Base-by-base conservation (phyloP, 2,113 vertebrate genomes). In the Trichechus manatus region DNA sequence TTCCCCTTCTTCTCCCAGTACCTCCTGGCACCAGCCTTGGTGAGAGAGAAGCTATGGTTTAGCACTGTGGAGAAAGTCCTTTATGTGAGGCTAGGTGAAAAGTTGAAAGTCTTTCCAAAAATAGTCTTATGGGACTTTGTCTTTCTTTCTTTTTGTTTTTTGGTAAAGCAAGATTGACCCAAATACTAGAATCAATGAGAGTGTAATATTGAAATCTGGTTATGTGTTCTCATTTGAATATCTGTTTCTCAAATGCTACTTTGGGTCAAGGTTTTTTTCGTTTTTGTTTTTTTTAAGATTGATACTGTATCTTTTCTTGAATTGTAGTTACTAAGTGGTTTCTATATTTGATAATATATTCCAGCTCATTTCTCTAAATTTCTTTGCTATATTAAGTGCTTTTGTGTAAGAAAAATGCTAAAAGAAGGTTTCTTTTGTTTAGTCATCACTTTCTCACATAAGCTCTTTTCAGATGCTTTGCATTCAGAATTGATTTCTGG, bases 401-500 rank as follows among this genome's bases (percentile, higher is more conserved):
- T 75, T 96, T 94, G 66, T 85, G 23, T 42, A 29, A 85, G 66
- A 77, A 85, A 72, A 93, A 68, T 63, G 47, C 33, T 90, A 68
- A 68, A 33, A 59, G 9, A 33, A 59, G 9, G 4, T n/a, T 93
- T 94, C n/a, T 72, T 36, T 72, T 36, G 47, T 93, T 92, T 92
- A 63, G 47, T 47, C 15, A 75, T 36, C 36, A 11, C 6, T 66
- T 23, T 79, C 91, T 93, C 85, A 83, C 13, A 0, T 22, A 25
- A 95, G 29, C 83, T 89, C 87, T 89, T 94, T 92, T 77, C 79
- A 79, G 66, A 77, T 86, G 90, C 17, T 89, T 36, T 80, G 47
- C 86, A 36, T 87, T 90, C 96, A 87, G 89, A 84, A 6, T 36
- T 91, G 61, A 91, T 74, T 36, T 89, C 61, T 29, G 50, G 70